Conservation (phyloP, 2,888 invertebrate species). For the Cantharis lateralis region DNA sequence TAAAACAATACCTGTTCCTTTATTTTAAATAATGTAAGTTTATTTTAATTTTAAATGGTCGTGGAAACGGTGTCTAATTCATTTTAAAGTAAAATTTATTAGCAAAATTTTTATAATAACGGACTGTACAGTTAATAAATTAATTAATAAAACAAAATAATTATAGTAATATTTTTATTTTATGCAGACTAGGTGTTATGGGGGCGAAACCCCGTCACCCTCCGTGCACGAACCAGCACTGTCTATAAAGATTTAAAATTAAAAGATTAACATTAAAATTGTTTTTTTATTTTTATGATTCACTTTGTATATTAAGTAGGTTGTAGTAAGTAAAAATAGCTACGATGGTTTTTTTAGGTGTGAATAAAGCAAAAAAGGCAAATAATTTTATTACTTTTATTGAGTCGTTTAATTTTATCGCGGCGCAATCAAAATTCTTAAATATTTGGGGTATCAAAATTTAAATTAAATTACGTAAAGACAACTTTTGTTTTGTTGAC, state of each 20-base stretch:
- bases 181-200: too few species aligned
- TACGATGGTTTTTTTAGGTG: neutral
- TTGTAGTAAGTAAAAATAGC: neutral
- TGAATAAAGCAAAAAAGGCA: neutral
- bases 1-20: too few species aligned
- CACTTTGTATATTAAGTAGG: neutral
- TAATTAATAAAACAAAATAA: too few species aligned
- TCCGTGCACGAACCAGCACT: neutral
- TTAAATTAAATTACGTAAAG: neutral
- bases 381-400: neutral
- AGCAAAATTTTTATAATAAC: too few species aligned
- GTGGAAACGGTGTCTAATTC: too few species aligned
- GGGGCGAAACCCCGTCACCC: neutral
- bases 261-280: neutral
- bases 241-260: neutral
- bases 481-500: constrained; percentile 39
- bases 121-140: too few species aligned
- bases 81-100: too few species aligned
- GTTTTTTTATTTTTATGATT: neutral
- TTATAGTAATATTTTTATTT: too few species aligned
- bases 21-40: too few species aligned
- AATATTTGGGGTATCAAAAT: neutral
- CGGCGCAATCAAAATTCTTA: neutral
- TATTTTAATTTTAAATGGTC: too few species aligned
- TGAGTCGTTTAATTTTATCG: neutral